These are phyloP conservation scores for Nannoperca obscura DNA, from an alignment of 2,797 vertebrate species.

Conservation along the genomic window DNA sequence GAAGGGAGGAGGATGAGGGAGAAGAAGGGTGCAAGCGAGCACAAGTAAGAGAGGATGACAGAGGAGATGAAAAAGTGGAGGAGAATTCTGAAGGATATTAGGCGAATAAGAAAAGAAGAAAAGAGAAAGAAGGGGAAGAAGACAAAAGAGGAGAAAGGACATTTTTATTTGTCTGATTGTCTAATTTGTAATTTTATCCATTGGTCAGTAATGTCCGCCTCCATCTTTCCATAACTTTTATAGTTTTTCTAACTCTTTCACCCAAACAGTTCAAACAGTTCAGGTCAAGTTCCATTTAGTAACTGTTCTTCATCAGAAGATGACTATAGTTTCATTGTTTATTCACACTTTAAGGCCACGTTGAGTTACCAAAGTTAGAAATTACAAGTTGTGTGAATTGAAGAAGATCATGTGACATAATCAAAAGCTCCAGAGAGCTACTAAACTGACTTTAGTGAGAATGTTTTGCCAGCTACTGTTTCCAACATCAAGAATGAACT, in stretches of 20 bases:
- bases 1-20: slow-evolving; percentile 11
- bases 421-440: too few species aligned
- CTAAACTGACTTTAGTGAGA: too few species aligned
- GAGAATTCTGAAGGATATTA: slow-evolving; percentile 7
- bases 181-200: background rate
- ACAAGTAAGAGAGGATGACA: slow-evolving; percentile 3
- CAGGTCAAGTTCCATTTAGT: background rate
- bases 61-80: background rate
- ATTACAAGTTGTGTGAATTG: too few species aligned
- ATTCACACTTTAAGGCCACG: background rate
- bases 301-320: background rate
- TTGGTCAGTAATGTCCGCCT: background rate
- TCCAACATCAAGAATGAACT: background rate
- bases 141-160: background rate
- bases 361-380: background rate
- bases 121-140: background rate
- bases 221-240: background rate
- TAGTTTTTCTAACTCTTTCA: background rate
- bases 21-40: background rate
- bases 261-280: background rate
- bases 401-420: too few species aligned
- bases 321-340: too few species aligned
- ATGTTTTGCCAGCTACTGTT: too few species aligned
- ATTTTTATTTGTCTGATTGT: background rate
- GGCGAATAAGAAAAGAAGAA: background rate